These are phyloP conservation scores for Saccostrea echinata DNA, from an alignment of 1,140 invertebrate genomes.

Conservation along the genomic window DNA sequence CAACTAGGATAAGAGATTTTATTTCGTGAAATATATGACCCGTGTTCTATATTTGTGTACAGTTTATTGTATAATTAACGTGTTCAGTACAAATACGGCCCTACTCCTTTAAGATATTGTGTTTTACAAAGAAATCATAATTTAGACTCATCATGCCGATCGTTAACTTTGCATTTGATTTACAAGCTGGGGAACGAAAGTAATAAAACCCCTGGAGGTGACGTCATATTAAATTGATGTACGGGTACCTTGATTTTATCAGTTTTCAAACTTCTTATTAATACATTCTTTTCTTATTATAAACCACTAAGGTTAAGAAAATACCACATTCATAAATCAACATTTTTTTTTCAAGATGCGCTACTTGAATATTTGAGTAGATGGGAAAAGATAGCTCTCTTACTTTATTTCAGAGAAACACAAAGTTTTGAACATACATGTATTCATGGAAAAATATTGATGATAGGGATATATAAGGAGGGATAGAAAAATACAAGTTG, in stretches of 20 bases:
- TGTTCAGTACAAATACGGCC: not conserved
- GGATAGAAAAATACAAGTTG: too few species aligned
- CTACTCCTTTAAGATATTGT: not conserved
- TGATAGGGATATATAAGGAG: too few species aligned
- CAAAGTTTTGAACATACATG: too few species aligned
- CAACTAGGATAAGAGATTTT: not conserved
- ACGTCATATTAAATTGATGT: not conserved
- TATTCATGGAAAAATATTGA: too few species aligned
- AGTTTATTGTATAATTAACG: not conserved
- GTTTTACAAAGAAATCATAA: not conserved
- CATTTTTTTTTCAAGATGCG: too few species aligned
- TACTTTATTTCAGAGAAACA: too few species aligned
- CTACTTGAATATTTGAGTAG: too few species aligned
- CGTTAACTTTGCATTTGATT: not conserved
- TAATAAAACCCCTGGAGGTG: not conserved
- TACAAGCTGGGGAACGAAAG: not conserved
- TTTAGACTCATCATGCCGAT: not conserved
- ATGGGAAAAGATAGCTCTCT: too few species aligned
- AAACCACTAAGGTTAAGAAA: not conserved
- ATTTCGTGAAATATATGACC: not conserved
- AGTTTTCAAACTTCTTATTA: constrained; percentile 3
- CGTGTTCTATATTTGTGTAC: not conserved
- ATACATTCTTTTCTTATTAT: not conserved
- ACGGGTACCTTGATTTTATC: not conserved
- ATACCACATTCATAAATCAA: too few species aligned